Evolutionary conservation across 2,888 invertebrate species (phyloP).

Genomic region (Luperina nickerlii): DNA sequence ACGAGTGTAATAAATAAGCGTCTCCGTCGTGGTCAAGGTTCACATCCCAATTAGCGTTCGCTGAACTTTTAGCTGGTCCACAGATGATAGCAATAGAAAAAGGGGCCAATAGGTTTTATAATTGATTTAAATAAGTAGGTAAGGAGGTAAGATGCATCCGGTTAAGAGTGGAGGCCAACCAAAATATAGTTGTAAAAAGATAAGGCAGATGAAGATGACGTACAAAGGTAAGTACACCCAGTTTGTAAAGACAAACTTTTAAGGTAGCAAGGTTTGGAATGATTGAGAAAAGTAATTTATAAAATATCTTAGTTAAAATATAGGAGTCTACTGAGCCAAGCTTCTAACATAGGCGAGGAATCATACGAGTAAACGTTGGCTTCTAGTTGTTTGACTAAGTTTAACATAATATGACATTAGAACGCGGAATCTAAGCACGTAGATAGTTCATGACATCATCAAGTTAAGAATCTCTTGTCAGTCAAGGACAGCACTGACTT

Average conservation of each 20-base stretch:
- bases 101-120: conserved; percentile 20
- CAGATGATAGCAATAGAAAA: conserved; percentile 59
- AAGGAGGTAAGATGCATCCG: not conserved
- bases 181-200: not conserved
- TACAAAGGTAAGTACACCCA: not conserved
- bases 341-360: not conserved
- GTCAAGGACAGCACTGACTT: conserved; percentile 33
- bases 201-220: too few species aligned
- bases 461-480: conserved; percentile 33
- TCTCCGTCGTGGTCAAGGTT: conserved; percentile 85
- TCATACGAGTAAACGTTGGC: not conserved
- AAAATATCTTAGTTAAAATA: not conserved
- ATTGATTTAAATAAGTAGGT: not conserved
- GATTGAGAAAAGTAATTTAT: not conserved
- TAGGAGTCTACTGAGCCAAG: not conserved
- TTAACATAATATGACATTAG: conserved; percentile 2
- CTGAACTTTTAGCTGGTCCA: conserved; percentile 59
- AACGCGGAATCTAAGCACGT: conserved; percentile 6
- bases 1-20: conserved; percentile 69
- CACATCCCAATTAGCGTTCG: conserved; percentile 71
- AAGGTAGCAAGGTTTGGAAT: not conserved
- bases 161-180: not conserved
- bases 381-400: not conserved
- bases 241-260: not conserved
- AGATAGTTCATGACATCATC: conserved; percentile 42